phyloP scores from a whole-genome alignment of 2,888 invertebrate species.

The Anoplius nigerrimus region DNA sequence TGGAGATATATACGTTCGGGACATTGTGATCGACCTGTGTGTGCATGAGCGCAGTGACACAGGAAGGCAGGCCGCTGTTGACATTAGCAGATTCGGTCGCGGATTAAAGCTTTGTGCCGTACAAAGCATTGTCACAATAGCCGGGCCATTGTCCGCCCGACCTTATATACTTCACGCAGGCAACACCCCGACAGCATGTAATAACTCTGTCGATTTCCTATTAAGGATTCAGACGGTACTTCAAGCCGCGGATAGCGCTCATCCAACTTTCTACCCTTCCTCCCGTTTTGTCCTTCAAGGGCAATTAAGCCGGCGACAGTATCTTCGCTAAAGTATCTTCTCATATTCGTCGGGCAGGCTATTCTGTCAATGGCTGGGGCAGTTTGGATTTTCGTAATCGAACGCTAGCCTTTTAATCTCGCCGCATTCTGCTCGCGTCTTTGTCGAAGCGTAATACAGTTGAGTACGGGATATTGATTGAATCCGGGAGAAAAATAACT shows the following conservation, averaged over 20 bases:
- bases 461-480: too few species aligned
- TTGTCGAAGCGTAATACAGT: too few species aligned
- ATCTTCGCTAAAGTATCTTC: too few species aligned
- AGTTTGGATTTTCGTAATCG: too few species aligned
- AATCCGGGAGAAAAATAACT: background rate
- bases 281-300: too few species aligned
- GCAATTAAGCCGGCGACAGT: too few species aligned
- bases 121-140: conserved; percentile 68
- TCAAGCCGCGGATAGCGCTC: background rate
- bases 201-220: conserved; percentile 64
- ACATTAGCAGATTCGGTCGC: conserved; percentile 72
- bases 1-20: conserved; percentile 13
- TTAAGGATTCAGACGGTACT: conserved; percentile 56
- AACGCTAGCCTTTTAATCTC: too few species aligned
- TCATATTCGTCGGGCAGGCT: too few species aligned
- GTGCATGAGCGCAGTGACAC: conserved; percentile 18
- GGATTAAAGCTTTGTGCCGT: conserved; percentile 73
- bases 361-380: too few species aligned
- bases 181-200: conserved; percentile 55
- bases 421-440: too few species aligned
- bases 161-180: conserved; percentile 57
- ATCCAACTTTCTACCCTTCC: too few species aligned
- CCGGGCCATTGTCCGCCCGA: conserved; percentile 60
- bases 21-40: too few species aligned
- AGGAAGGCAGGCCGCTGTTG: conserved; percentile 65